A percentile compares a stretch with the other conserved stretches of the same genome.
phyloP scores from a whole-genome alignment of 2,113 vertebrate genomes.

The Typhlomys cinereus region DNA sequence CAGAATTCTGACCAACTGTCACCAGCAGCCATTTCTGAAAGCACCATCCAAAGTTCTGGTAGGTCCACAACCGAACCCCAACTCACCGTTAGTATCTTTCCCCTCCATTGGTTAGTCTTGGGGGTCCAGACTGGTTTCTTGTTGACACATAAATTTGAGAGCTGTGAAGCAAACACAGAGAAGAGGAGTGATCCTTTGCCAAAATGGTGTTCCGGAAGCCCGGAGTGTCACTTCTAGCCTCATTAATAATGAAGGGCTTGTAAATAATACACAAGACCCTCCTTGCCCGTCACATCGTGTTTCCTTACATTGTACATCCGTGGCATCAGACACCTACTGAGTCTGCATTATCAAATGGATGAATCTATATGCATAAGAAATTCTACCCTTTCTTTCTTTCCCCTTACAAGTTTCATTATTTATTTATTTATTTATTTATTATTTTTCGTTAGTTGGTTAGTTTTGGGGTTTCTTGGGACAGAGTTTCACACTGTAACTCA shows the following conservation, averaged over 20 bases:
- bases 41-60: neutral
- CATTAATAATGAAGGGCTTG: slow-evolving; percentile 72
- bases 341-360: neutral
- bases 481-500: neutral
- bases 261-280: slow-evolving; percentile 73
- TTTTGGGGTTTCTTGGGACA: neutral
- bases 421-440: neutral
- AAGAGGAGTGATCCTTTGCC: slow-evolving; percentile 20
- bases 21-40: neutral
- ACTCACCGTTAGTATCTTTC: slow-evolving; percentile 60
- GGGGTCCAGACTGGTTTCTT: neutral
- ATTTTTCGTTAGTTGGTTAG: neutral
- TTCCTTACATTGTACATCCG: neutral
- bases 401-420: neutral
- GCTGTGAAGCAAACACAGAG: slow-evolving; percentile 38
- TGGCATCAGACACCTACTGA: neutral
- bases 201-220: neutral
- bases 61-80: neutral
- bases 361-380: neutral
- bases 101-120: neutral
- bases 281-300: neutral
- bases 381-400: neutral
- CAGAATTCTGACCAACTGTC: neutral
- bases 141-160: slow-evolving; percentile 53
- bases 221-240: slow-evolving; percentile 46